A percentile compares a stretch with the other conserved stretches of the same genome.
Evolutionary conservation across 1,140 invertebrate genomes (phyloP).

Genomic region (Drosophila sproati): DNA sequence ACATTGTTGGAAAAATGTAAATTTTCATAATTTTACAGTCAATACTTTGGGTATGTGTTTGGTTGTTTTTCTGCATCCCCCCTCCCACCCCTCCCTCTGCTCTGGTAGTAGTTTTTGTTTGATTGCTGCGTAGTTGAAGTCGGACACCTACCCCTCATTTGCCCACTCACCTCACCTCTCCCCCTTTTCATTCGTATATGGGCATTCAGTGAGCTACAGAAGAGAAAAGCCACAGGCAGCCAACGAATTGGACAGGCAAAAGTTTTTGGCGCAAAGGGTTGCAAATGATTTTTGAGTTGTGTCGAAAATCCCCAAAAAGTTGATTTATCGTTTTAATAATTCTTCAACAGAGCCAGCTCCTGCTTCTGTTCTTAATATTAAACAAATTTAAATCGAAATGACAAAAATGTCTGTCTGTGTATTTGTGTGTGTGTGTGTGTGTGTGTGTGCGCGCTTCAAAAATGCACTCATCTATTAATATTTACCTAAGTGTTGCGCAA

Average conservation of each 20-base stretch:
- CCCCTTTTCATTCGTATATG: background rate
- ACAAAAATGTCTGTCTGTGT: constrained; percentile 52
- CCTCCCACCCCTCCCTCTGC: background rate
- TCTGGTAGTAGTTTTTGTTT: constrained; percentile 60
- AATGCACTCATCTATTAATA: constrained; percentile 39
- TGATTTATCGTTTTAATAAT: constrained; percentile 82
- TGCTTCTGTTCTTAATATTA: constrained; percentile 15
- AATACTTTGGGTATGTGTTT: constrained; percentile 43
- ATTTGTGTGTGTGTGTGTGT: background rate
- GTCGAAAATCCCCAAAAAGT: constrained; percentile 70
- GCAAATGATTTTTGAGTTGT: constrained; percentile 55
- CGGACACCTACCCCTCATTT: background rate
- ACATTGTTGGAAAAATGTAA: constrained; percentile 71
- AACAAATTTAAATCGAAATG: constrained; percentile 62
- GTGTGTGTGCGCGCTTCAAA: background rate
- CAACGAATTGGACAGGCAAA: constrained; percentile 42
- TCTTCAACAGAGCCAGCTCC: constrained; percentile 39
- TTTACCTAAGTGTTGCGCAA: constrained; percentile 1
- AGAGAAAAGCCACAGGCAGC: constrained; percentile 40
- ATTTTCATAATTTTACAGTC: constrained; percentile 78
- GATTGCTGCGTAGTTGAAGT: constrained; percentile 51
- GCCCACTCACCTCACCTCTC: background rate
- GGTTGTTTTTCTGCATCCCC: background rate
- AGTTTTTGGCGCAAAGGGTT: constrained; percentile 50
- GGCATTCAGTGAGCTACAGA: constrained; percentile 1